Evolutionary conservation across 2,888 invertebrate species (phyloP).

Genomic region (Andrena bicolor): DNA sequence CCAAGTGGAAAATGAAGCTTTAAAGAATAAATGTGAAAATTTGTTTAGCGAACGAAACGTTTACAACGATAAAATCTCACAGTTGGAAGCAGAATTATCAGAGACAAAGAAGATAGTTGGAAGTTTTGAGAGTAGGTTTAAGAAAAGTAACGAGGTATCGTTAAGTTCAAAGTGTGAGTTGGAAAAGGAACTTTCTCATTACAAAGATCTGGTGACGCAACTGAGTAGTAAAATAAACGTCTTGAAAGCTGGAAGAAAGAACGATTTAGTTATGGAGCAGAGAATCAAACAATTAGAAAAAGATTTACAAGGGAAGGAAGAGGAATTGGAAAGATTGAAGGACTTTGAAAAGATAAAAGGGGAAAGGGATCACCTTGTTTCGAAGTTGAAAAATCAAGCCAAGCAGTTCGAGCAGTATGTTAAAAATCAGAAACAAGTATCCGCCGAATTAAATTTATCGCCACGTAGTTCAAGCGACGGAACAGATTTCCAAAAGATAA

Average conservation of each 20-base stretch:
- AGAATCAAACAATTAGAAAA: constrained; percentile 77
- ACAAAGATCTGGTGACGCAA: constrained; percentile 75
- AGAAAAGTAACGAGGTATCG: constrained; percentile 62
- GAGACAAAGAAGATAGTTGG: constrained; percentile 79
- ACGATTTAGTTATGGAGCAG: constrained; percentile 70
- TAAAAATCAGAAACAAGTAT: constrained; percentile 85
- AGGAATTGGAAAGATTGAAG: constrained; percentile 72
- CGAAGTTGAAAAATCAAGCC: constrained; percentile 88
- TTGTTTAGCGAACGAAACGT: constrained; percentile 73
- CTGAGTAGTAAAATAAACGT: constrained; percentile 67
- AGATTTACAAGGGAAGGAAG: constrained; percentile 76
- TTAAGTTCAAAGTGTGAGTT: constrained; percentile 64
- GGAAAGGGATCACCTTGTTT: constrained; percentile 87
- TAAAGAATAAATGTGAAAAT: constrained; percentile 75
- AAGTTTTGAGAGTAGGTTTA: constrained; percentile 81
- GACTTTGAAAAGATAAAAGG: constrained; percentile 83
- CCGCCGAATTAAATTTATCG: constrained; percentile 78
- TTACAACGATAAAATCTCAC: constrained; percentile 86
- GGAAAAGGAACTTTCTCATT: constrained; percentile 74
- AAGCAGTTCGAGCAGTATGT: constrained; percentile 89
- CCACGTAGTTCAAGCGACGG: constrained; percentile 75
- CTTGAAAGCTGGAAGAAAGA: constrained; percentile 70
- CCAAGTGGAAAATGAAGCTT: constrained; percentile 75
- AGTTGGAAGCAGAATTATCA: constrained; percentile 85
- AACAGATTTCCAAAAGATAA: constrained; percentile 84